Conservation (phyloP, 2,113 vertebrate species). For the Lepus timidus region DNA sequence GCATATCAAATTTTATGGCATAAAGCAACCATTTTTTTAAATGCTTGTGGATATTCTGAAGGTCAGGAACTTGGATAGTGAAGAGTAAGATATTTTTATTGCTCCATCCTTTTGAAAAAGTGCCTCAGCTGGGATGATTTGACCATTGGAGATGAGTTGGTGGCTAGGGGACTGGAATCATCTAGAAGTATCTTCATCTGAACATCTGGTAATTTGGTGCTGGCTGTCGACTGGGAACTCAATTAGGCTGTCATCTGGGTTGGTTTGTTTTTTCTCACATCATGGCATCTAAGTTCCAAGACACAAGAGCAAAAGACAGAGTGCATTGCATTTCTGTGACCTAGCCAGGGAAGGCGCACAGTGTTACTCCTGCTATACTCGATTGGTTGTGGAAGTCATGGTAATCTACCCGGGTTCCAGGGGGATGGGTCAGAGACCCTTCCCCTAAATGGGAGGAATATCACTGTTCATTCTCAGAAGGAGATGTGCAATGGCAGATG, state of each 20-base stretch:
- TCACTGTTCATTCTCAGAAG: not conserved
- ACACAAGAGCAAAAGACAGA: not conserved
- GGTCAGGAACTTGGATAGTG: not conserved
- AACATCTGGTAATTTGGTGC: constrained; percentile 29
- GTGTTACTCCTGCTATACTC: not conserved
- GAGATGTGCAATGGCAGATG: not conserved
- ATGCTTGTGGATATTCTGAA: not conserved
- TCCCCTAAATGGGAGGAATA: not conserved
- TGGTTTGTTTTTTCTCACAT: constrained; percentile 17
- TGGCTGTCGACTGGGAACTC: not conserved
- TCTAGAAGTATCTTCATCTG: constrained; percentile 22
- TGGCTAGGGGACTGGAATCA: not conserved
- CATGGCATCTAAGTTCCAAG: constrained; percentile 23
- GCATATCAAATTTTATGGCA: not conserved
- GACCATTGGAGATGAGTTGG: constrained; percentile 1
- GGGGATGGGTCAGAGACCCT: not conserved
- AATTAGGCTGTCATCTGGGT: not conserved
- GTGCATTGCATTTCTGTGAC: not conserved
- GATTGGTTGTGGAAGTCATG: not conserved
- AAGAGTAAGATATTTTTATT: not conserved
- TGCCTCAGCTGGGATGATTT: not conserved
- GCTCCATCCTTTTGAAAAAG: not conserved
- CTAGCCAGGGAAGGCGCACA: not conserved
- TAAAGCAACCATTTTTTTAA: constrained; percentile 27
- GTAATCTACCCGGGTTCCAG: not conserved